Percentiles rank a stretch among this genome's conserved stretches.
Evolutionary conservation across 2,888 invertebrate genomes (phyloP).

Genomic region (Epinotia ramella): DNA sequence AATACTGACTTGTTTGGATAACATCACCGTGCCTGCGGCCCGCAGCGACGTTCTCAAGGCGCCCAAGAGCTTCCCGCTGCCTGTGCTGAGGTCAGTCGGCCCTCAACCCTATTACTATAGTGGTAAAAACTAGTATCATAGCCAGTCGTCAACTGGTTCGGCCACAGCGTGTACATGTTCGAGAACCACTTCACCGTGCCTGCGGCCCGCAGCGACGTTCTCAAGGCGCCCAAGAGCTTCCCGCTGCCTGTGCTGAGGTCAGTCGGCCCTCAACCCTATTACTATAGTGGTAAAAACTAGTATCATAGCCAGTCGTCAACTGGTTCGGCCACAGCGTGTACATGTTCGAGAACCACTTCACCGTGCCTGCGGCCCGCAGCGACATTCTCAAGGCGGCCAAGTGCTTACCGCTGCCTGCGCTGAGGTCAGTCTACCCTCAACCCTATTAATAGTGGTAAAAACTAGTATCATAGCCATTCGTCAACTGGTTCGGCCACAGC

Average conservation of each 20-base stretch:
- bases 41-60: slow-evolving; percentile 88
- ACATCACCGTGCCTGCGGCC: slow-evolving; percentile 90
- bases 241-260: slow-evolving; percentile 91
- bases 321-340: slow-evolving; percentile 89
- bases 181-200: slow-evolving; percentile 96
- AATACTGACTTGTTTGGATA: no score
- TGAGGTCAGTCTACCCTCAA: slow-evolving; percentile 75
- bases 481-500: slow-evolving; percentile 88
- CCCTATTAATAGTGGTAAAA: slow-evolving; percentile 62
- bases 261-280: neutral
- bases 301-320: slow-evolving; percentile 92
- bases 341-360: slow-evolving; percentile 94
- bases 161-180: slow-evolving; percentile 88
- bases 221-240: slow-evolving; percentile 94
- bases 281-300: slow-evolving; percentile 83
- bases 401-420: slow-evolving; percentile 92
- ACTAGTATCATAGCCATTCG: slow-evolving; percentile 94
- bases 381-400: slow-evolving; percentile 91
- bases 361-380: slow-evolving; percentile 90
- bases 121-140: slow-evolving; percentile 90
- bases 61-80: slow-evolving; percentile 93
- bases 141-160: slow-evolving; percentile 90
- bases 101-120: neutral
- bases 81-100: slow-evolving; percentile 87
- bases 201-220: slow-evolving; percentile 85